These are phyloP conservation scores for Porphyrio hochstetteri DNA, from an alignment of 2,113 vertebrate species.

Conservation along the genomic window DNA sequence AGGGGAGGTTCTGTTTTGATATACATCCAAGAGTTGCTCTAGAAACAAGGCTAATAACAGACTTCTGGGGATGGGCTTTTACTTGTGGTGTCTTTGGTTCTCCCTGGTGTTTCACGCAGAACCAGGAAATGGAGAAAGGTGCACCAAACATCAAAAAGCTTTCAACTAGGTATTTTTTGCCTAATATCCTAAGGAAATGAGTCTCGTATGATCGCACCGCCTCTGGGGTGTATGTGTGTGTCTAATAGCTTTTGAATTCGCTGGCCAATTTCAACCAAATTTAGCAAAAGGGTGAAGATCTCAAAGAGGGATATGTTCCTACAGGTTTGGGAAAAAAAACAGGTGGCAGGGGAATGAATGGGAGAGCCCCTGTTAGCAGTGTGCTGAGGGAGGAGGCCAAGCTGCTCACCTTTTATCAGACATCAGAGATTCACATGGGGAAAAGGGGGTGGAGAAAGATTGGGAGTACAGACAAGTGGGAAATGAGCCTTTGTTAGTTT, in stretches of 20 bases:
- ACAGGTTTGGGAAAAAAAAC: neutral
- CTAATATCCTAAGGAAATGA: constrained; percentile 68
- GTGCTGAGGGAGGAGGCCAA: neutral
- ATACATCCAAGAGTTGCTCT: constrained; percentile 28
- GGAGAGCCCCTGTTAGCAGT: neutral
- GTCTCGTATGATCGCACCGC: constrained; percentile 3
- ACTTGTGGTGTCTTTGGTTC: constrained; percentile 56
- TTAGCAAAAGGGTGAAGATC: constrained; percentile 14
- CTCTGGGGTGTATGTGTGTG: constrained; percentile 31
- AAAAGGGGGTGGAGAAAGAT: neutral
- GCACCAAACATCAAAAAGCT: constrained; percentile 56
- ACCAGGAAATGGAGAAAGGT: constrained; percentile 52
- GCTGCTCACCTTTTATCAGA: neutral
- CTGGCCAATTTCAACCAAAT: constrained; percentile 17
- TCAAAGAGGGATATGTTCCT: constrained; percentile 5
- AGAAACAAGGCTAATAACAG: constrained; percentile 49
- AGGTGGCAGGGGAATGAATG: neutral
- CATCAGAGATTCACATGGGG: neutral
- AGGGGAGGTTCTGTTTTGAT: constrained; percentile 57
- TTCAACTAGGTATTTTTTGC: constrained; percentile 36
- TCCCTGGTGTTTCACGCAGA: constrained; percentile 9
- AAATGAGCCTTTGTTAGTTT: neutral
- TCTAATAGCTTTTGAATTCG: constrained; percentile 25
- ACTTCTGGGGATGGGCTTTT: constrained; percentile 51
- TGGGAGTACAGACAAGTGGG: neutral